phyloP scores from a whole-genome alignment of 2,888 invertebrate genomes.

The Biston betularia region DNA sequence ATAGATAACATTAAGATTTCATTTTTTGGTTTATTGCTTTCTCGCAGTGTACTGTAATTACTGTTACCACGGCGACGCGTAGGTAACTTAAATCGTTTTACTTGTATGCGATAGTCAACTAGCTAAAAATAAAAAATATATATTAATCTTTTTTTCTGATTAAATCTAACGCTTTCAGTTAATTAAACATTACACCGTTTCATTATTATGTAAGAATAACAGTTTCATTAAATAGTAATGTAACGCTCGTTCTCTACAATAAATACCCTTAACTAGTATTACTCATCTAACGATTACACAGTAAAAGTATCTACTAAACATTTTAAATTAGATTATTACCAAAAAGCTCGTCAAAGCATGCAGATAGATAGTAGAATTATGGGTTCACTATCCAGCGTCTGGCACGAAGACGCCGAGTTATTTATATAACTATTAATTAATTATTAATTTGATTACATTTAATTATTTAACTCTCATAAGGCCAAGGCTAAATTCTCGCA shows the following conservation, averaged over 20 bases:
- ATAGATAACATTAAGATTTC: slow-evolving; percentile 81
- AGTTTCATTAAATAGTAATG: slow-evolving; percentile 78
- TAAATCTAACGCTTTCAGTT: slow-evolving; percentile 76
- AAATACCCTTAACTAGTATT: slow-evolving; percentile 84
- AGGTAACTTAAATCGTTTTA: slow-evolving; percentile 72
- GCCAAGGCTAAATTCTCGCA: slow-evolving; percentile 87
- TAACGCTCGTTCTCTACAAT: slow-evolving; percentile 83
- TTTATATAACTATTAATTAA: slow-evolving; percentile 68
- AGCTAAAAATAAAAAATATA: slow-evolving; percentile 84
- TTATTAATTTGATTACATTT: slow-evolving; percentile 82
- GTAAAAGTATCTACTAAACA: slow-evolving; percentile 82
- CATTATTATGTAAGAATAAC: slow-evolving; percentile 83
- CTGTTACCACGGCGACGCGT: slow-evolving; percentile 60
- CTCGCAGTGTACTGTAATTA: slow-evolving; percentile 69
- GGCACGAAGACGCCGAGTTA: slow-evolving; percentile 74
- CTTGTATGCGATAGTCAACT: slow-evolving; percentile 82
- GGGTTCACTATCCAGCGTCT: slow-evolving; percentile 80
- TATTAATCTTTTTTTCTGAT: slow-evolving; percentile 82
- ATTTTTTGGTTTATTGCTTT: slow-evolving; percentile 87
- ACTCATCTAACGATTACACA: slow-evolving; percentile 83
- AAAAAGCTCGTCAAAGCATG: slow-evolving; percentile 87
- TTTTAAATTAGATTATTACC: slow-evolving; percentile 85
- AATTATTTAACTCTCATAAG: slow-evolving; percentile 85
- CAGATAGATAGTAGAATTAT: slow-evolving; percentile 84
- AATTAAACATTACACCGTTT: slow-evolving; percentile 78